Percentiles rank a stretch among this genome's conserved stretches.
Conservation (phyloP, 1,140 invertebrate genomes). For the Rhopalosiphum maidis region DNA sequence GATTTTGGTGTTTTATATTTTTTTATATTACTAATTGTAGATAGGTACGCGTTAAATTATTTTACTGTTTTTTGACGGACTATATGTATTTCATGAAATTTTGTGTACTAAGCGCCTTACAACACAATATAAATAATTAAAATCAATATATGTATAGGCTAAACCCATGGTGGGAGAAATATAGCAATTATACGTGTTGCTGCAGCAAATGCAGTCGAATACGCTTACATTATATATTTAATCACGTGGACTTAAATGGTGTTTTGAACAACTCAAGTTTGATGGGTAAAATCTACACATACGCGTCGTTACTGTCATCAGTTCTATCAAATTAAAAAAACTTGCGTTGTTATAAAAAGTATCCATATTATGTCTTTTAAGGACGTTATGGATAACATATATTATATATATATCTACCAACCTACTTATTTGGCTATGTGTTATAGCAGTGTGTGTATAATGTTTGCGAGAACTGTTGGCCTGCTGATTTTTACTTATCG, state of each 20-base stretch:
- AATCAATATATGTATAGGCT: background rate
- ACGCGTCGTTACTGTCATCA: background rate
- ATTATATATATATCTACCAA: too few relatives aligned
- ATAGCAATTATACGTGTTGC: background rate
- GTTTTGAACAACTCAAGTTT: background rate
- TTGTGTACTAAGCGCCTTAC: background rate
- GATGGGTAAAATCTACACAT: background rate
- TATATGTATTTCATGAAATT: background rate
- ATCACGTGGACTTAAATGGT: background rate
- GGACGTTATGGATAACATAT: too few relatives aligned
- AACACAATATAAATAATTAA: slow-evolving; percentile 10
- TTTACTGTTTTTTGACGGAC: background rate
- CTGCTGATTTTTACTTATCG: background rate
- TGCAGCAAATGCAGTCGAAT: background rate
- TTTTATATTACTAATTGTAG: background rate
- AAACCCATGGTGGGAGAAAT: background rate
- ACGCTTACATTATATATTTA: background rate
- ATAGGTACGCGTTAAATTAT: background rate
- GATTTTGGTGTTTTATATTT: background rate
- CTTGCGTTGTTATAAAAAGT: too few relatives aligned
- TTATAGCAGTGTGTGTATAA: background rate
- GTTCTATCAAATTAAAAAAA: too few relatives aligned
- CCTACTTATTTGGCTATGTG: too few relatives aligned
- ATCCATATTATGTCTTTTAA: too few relatives aligned
- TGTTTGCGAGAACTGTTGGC: background rate